phyloP scores from a whole-genome alignment of 2,113 vertebrate genomes.

The Motacilla tschutschensis region DNA sequence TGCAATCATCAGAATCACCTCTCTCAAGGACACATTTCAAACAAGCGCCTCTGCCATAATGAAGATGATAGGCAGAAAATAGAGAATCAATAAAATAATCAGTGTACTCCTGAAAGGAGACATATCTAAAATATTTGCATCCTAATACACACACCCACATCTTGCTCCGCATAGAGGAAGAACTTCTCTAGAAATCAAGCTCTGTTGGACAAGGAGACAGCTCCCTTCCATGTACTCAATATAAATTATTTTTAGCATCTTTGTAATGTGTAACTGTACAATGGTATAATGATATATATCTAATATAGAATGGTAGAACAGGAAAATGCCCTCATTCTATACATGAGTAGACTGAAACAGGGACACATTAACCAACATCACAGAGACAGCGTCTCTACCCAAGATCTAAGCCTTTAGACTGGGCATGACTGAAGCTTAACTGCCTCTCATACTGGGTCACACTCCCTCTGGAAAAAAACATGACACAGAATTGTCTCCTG shows the following conservation, averaged over 20 bases:
- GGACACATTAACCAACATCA: neutral
- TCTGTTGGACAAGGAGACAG: neutral
- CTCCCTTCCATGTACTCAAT: fast-evolving
- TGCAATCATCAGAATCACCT: neutral
- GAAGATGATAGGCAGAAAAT: neutral
- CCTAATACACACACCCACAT: neutral
- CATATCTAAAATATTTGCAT: neutral
- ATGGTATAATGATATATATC: too few species aligned
- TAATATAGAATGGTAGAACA: neutral
- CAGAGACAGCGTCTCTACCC: neutral
- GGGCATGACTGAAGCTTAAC: neutral
- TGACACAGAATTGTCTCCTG: neutral
- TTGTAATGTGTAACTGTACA: neutral
- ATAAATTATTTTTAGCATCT: neutral
- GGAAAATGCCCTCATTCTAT: neutral
- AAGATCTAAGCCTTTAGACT: neutral
- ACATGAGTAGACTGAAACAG: neutral
- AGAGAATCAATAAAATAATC: neutral
- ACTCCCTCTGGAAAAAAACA: fast-evolving
- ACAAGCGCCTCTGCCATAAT: neutral
- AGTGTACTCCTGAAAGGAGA: neutral
- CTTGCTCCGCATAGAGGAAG: neutral
- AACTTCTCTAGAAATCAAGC: neutral
- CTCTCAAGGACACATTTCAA: neutral
- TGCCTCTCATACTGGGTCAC: neutral